Evolutionary conservation across 2,888 invertebrate genomes (phyloP), one percentile per base, ranked within the genome.

Genomic region (Ophioninae sp.): DNA sequence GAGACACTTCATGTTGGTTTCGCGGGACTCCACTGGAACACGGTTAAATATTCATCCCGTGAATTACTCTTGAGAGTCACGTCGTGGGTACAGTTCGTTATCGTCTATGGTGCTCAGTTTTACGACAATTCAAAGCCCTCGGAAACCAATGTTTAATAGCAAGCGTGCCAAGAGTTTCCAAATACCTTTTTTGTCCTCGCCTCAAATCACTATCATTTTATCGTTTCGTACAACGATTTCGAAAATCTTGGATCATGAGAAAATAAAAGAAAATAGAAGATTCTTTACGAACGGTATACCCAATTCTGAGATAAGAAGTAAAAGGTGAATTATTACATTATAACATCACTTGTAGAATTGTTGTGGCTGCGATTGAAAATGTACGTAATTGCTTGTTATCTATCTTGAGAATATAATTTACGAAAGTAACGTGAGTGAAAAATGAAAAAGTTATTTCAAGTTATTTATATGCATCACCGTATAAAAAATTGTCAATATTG

Each of bases 21-120:
- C 30, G 23, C 37, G 68, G 21, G 23, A 50, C 69, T 56, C 13
- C 20, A 21, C 76, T 61, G 50, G 67, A 76, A 70, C 21, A 64
- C 50, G 37, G 72, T 59, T 72, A 70, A 77, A 72, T 77, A 81
- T 81, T 77, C 65, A 76, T 72, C 8, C 72, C 50, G 72, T 61
- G 59, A 72, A 41, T 41, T 44, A 76, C 57, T 65, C 76, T 65
- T 44, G 67, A 64, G 41, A 50, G 50, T 72, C 61, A 44, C 64
- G 65, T 61, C 67, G 44, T 78, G 56, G 21, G 21, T 37, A 50
- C 20, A 44, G 50, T 37, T 78, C 64, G 70, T 70, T 79, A 72
- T 79, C 64, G 23, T 21, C 65, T 41, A 57, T 37, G n/a, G 57
- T 65, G 41, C 13, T 50, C 73, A 59, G 39, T 76, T 77, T 61